Evolutionary conservation across 37 sponge, comb jelly and placozoan genomes (phyloP), one percentile per base, ranked within the genome.

Genomic region (Halisarca cf. caerulea): DNA sequence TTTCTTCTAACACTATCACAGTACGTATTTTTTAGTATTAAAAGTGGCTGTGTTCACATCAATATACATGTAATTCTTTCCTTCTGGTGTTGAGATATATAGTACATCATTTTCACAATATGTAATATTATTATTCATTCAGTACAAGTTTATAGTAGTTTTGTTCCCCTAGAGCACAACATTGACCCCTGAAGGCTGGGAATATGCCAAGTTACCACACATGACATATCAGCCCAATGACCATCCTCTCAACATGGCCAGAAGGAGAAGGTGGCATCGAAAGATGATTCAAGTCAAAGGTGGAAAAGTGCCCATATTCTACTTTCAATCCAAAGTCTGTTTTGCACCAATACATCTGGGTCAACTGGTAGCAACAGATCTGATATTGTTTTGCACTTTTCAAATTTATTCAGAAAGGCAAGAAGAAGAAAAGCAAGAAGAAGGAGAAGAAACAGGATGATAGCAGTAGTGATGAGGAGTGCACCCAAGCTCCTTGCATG

Each of bases 171-270:
- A 88, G 80, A 53, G 86, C 1, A 40, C 68, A 40, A 75, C 54
- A 83, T 82, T 66, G 9, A 69, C 88, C 51, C 51, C 51, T n/a
- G 95, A 95, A 80, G 96, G 96, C 5, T 98, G 97, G 97, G 97
- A 98, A 90, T 98, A 92, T 87, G 90, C 94, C 53, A 72, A 84
- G 2, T 83, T 94, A 11, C 90, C 88, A 64, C 32, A 78, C 70
- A 64, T 81, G 47, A 75, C 87, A 55, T 95, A 91, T 79, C 95
- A 98, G 66, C 82, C 87, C 77, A 86, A 85, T 23, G 71, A 90
- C 55, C 87, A 91, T 80, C 43, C 66, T 24, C 60, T 95, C 40
- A 94, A 89, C 82, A 28, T 74, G 55, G 86, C 83, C 36, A 44
- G 88, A 59, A 47, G 88, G 72, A 40, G 88, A 20, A 51, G 86